These are phyloP conservation scores for Steinernema hermaphroditum DNA, from an alignment of 2,888 invertebrate species.

Conservation along the genomic window DNA sequence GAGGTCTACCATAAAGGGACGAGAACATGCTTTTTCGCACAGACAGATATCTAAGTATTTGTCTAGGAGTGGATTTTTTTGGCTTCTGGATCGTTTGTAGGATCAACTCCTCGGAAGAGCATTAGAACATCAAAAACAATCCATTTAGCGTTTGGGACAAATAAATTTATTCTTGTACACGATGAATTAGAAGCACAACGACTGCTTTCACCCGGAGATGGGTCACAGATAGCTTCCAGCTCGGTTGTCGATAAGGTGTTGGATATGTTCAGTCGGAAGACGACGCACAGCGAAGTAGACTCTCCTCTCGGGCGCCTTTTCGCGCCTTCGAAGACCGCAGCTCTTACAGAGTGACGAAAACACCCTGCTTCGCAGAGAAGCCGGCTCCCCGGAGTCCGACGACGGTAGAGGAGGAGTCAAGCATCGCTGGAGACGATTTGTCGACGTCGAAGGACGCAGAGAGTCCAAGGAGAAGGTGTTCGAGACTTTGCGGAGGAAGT, in stretches of 20 bases:
- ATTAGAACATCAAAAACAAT: no score
- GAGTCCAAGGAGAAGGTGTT: conserved; percentile 7
- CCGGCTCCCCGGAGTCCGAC: neutral
- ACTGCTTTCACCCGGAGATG: no score
- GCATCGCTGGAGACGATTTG: neutral
- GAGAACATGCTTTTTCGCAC: no score
- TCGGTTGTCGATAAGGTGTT: conserved; percentile 45
- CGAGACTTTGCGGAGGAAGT: conserved; percentile 9
- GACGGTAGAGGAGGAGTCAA: neutral
- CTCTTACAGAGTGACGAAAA: neutral
- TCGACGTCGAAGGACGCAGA: neutral
- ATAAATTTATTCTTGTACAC: no score
- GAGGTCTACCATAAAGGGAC: no score
- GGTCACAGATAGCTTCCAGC: neutral
- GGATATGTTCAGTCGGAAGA: conserved; percentile 46
- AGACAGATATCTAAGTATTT: no score
- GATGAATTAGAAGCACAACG: no score
- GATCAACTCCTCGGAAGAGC: no score
- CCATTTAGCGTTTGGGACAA: no score
- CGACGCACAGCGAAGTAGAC: conserved; percentile 43
- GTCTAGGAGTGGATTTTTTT: no score
- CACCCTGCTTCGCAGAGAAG: neutral
- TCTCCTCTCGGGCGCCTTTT: neutral
- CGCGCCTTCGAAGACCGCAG: neutral
- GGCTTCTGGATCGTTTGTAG: no score